Percentiles rank a stretch among this genome's conserved stretches.
Conservation (phyloP, 2,888 invertebrate genomes). For the Eupithecia vulgata region DNA sequence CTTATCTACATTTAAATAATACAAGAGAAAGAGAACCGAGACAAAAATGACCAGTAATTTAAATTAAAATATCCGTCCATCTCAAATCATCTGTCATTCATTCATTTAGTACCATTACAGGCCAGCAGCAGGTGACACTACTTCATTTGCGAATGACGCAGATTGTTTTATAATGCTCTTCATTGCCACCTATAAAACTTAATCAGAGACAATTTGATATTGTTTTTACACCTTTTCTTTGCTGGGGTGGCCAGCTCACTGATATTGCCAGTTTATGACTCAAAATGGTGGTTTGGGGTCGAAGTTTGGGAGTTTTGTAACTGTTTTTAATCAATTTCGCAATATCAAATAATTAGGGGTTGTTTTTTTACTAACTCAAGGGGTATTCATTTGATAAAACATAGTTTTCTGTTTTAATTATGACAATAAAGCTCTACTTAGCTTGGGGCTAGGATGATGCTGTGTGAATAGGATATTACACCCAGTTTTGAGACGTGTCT, state of each 20-base stretch:
- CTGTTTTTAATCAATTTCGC: background rate
- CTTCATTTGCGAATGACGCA: conserved; percentile 23
- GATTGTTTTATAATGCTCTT: conserved; percentile 60
- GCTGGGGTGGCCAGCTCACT: background rate
- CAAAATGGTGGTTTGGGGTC: background rate
- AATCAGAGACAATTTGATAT: conserved; percentile 12
- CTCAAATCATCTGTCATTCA: conserved; percentile 1
- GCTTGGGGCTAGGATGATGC: no score
- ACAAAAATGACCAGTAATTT: background rate
- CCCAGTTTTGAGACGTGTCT: no score
- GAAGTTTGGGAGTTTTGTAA: background rate
- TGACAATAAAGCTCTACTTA: no score
- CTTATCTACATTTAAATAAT: background rate
- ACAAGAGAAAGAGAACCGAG: background rate
- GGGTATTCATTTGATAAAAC: no score
- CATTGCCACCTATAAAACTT: conserved; percentile 37
- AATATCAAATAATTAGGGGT: no score
- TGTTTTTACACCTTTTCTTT: background rate
- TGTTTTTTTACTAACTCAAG: no score
- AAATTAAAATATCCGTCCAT: background rate
- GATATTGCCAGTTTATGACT: background rate
- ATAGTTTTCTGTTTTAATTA: no score
- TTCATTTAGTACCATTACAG: background rate
- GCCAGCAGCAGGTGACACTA: background rate
- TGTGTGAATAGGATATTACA: no score